Percentiles rank a stretch among this genome's conserved stretches.
Conservation (phyloP, 2,797 vertebrate genomes). For the Sarcophilus harrisii region DNA sequence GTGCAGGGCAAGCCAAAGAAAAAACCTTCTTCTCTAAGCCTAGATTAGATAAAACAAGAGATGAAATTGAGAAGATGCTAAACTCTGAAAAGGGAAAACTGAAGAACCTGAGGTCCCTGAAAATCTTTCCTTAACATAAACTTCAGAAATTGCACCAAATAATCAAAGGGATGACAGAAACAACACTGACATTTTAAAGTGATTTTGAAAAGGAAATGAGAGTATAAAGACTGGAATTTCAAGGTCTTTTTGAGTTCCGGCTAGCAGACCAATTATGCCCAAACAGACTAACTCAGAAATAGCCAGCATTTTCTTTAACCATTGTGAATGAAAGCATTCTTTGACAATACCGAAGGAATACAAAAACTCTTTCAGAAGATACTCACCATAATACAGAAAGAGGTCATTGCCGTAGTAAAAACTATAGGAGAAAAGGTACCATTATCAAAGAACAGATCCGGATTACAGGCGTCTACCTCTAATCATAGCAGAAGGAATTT, state of each 20-base stretch:
- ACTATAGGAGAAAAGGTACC: neutral
- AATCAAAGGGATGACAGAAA: neutral
- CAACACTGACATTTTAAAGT: neutral
- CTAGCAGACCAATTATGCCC: neutral
- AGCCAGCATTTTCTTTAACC: neutral
- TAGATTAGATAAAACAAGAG: neutral
- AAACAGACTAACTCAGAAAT: neutral
- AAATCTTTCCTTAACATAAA: neutral
- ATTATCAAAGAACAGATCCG: neutral
- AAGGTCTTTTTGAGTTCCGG: neutral
- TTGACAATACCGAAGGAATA: neutral
- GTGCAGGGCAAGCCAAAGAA: neutral
- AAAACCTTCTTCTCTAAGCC: neutral
- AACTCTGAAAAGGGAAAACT: neutral
- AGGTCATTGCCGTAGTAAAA: neutral
- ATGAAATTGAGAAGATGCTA: neutral
- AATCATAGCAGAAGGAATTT: neutral
- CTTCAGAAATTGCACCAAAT: neutral
- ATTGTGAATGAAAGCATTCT: neutral
- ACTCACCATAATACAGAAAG: neutral
- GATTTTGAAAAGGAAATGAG: neutral
- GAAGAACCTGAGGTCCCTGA: neutral
- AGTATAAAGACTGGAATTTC: neutral
- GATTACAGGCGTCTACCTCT: neutral
- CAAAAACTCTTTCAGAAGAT: neutral